phyloP scores from a whole-genome alignment of 2,797 vertebrate species.

The Danio tinwini region DNA sequence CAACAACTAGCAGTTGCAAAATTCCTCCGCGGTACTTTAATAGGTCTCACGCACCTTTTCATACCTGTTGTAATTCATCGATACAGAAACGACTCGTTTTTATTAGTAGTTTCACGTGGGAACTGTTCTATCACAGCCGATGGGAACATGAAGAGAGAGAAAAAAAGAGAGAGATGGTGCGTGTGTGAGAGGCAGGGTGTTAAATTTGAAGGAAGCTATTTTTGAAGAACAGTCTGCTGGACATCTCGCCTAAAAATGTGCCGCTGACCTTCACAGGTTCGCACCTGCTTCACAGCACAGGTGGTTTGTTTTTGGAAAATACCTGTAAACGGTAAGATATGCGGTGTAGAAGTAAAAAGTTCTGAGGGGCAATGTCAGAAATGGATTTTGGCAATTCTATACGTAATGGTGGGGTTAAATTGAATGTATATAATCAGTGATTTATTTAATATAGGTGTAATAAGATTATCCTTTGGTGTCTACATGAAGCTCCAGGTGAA shows the following conservation, averaged over 20 bases:
- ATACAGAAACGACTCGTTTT: background rate
- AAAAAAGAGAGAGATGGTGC: background rate
- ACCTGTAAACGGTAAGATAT: constrained; percentile 8
- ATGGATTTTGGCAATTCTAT: background rate
- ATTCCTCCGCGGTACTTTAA: background rate
- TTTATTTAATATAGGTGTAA: constrained; percentile 11
- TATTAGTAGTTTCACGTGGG: constrained; percentile 1
- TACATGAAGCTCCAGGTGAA: background rate
- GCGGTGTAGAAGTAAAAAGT: background rate
- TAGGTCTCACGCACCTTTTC: background rate
- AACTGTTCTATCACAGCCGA: constrained; percentile 13
- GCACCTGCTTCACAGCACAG: constrained; percentile 43
- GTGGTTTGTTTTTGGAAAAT: constrained; percentile 37
- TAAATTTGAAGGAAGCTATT: constrained; percentile 27
- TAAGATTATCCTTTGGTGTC: background rate
- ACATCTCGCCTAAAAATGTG: constrained; percentile 20
- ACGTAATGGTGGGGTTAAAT: constrained; percentile 3
- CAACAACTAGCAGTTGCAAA: background rate
- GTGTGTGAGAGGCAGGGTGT: background rate
- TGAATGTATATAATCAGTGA: constrained; percentile 18
- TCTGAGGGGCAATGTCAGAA: background rate
- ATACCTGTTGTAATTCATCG: background rate
- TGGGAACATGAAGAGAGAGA: background rate
- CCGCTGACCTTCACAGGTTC: constrained; percentile 45
- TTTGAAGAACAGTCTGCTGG: constrained; percentile 29